These are phyloP conservation scores for Euzophera pinguis DNA, from an alignment of 2,888 invertebrate species.

Conservation along the genomic window DNA sequence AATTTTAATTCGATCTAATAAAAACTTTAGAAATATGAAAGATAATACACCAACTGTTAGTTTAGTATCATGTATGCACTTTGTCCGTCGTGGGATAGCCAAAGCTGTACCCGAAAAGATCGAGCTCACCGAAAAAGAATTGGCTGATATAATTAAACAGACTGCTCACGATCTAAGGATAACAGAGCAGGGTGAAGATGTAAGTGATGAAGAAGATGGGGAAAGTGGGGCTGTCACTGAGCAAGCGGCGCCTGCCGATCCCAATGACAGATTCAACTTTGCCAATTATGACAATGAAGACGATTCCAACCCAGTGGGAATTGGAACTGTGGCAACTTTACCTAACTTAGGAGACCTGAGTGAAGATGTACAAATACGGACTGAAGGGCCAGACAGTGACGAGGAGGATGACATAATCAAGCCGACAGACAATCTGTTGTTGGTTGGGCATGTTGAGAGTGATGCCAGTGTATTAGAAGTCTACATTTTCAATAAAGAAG, in stretches of 20 bases:
- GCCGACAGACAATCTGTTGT: conserved; percentile 91
- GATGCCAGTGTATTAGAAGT: conserved; percentile 94
- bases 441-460: conserved; percentile 92
- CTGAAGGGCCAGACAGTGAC: conserved; percentile 83
- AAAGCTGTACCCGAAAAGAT: conserved; percentile 89
- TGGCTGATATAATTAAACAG: conserved; percentile 87
- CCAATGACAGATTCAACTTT: conserved; percentile 85
- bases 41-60: conserved; percentile 81
- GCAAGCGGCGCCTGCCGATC: conserved; percentile 54
- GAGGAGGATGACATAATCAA: conserved; percentile 95
- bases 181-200: conserved; percentile 62
- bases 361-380: conserved; percentile 74
- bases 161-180: conserved; percentile 82
- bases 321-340: conserved; percentile 78
- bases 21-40: conserved; percentile 40
- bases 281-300: conserved; percentile 88
- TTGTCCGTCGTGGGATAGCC: conserved; percentile 89
- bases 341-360: conserved; percentile 71
- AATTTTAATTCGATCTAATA: neutral
- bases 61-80: conserved; percentile 88
- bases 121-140: conserved; percentile 86
- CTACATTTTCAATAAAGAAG: conserved; percentile 93
- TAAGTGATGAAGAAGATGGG: conserved; percentile 64
- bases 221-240: conserved; percentile 31
- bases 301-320: conserved; percentile 72